Conservation (phyloP, 2,888 invertebrate genomes). For the Pelosia muscerda region DNA sequence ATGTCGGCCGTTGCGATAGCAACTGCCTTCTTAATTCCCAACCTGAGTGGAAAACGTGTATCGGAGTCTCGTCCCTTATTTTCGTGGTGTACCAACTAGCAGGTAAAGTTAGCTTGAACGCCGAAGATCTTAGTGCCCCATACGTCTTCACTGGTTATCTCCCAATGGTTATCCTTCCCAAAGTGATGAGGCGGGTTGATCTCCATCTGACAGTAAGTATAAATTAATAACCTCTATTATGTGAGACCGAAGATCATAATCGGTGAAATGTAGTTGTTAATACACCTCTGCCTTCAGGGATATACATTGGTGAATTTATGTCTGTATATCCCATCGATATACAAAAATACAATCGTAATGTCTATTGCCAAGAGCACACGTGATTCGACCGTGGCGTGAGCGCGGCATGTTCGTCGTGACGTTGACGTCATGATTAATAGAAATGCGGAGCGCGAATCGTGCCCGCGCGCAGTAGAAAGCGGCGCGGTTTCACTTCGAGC, state of each 20-base stretch:
- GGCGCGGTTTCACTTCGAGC: constrained; percentile 61
- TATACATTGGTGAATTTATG: no score
- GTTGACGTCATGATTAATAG: constrained; percentile 66
- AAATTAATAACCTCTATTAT: no score
- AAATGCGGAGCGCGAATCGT: constrained; percentile 67
- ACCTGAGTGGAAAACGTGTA: not conserved
- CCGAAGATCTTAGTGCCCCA: not conserved
- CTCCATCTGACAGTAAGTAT: no score
- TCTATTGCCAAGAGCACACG: constrained; percentile 42
- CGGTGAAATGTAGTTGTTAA: no score
- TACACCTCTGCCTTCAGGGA: no score
- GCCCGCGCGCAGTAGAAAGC: constrained; percentile 67
- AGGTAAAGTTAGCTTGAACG: not conserved
- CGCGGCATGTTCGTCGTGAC: constrained; percentile 58
- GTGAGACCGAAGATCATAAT: no score
- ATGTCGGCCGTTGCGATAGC: no score
- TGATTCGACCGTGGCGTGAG: constrained; percentile 46
- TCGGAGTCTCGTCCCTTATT: not conserved
- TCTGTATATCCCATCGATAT: not conserved
- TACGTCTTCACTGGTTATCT: no score
- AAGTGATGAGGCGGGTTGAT: no score
- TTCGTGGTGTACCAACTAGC: not conserved
- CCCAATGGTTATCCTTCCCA: no score
- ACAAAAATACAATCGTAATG: constrained; percentile 17
- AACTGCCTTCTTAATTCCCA: not conserved